These are phyloP conservation scores for Osmerus eperlanus DNA, from an alignment of 2,113 vertebrate species.

Conservation along the genomic window DNA sequence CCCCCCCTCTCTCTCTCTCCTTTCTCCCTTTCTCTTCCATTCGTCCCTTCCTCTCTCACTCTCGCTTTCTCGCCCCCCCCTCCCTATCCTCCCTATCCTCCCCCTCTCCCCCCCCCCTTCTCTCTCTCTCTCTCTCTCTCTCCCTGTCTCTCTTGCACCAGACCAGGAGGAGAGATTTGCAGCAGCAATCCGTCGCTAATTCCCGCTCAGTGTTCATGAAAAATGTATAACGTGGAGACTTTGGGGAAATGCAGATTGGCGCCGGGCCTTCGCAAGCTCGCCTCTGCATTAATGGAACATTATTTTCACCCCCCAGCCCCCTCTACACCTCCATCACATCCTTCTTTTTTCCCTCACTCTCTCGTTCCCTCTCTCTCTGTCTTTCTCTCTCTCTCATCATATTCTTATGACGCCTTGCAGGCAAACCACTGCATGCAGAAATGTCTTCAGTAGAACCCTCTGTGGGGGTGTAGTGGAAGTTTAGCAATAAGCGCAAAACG, in stretches of 20 bases:
- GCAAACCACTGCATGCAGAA: not conserved
- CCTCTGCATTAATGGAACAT: constrained; percentile 68
- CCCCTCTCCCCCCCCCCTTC: constrained; percentile 3
- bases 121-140: constrained; percentile 12
- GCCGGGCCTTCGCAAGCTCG: constrained; percentile 59
- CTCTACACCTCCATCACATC: not conserved
- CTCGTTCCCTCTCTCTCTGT: constrained; percentile 12
- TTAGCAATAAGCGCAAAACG: too few relatives aligned
- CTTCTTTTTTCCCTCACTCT: constrained; percentile 10
- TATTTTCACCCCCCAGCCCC: constrained; percentile 42
- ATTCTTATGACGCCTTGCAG: constrained; percentile 21
- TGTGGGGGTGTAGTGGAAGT: too few relatives aligned
- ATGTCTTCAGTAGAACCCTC: too few relatives aligned
- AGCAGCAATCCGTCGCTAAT: constrained; percentile 69
- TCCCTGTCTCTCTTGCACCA: constrained; percentile 28
- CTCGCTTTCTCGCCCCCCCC: not conserved
- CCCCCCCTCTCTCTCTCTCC: not conserved
- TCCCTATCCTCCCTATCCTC: constrained; percentile 9
- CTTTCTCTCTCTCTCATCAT: constrained; percentile 16
- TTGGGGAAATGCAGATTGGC: constrained; percentile 71
- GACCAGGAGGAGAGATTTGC: constrained; percentile 67
- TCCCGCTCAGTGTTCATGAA: constrained; percentile 75
- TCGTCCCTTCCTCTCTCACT: constrained; percentile 18
- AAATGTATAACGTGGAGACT: constrained; percentile 73
- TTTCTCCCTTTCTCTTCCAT: constrained; percentile 6